These are phyloP conservation scores for Elaphurus davidianus DNA, from an alignment of 2,113 vertebrate genomes.

Conservation along the genomic window DNA sequence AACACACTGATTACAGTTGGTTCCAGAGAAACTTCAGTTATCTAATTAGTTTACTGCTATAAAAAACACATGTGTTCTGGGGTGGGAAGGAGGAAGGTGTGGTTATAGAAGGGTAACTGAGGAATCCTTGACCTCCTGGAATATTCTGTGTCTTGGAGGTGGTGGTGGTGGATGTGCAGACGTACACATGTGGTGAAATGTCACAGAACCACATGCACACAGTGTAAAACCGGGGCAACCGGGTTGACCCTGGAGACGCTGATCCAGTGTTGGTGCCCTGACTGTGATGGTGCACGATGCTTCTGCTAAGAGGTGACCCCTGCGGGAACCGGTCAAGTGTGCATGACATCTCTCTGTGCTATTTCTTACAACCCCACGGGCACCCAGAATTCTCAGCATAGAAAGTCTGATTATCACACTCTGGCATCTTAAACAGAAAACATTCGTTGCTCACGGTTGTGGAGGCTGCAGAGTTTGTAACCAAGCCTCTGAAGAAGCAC, in stretches of 20 bases:
- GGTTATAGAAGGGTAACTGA: neutral
- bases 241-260: neutral
- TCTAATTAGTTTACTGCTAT: neutral
- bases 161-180: neutral
- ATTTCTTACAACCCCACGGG: neutral
- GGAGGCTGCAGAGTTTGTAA: neutral
- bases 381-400: slow-evolving; percentile 3
- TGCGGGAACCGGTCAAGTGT: neutral
- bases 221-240: neutral
- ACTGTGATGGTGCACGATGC: neutral
- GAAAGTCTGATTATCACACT: neutral
- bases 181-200: neutral
- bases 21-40: neutral
- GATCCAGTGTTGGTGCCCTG: neutral
- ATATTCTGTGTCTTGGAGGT: neutral
- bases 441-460: neutral
- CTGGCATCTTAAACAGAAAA: neutral
- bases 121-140: neutral
- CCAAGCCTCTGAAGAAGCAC: neutral
- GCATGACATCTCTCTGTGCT: neutral
- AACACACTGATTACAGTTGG: neutral
- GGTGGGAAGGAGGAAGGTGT: neutral
- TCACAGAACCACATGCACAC: neutral
- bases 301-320: neutral
- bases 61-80: neutral